Percentiles rank a stretch among this genome's conserved stretches.
Evolutionary conservation across 2,797 vertebrate genomes (phyloP).

Genomic region (Intellagama lesueurii): DNA sequence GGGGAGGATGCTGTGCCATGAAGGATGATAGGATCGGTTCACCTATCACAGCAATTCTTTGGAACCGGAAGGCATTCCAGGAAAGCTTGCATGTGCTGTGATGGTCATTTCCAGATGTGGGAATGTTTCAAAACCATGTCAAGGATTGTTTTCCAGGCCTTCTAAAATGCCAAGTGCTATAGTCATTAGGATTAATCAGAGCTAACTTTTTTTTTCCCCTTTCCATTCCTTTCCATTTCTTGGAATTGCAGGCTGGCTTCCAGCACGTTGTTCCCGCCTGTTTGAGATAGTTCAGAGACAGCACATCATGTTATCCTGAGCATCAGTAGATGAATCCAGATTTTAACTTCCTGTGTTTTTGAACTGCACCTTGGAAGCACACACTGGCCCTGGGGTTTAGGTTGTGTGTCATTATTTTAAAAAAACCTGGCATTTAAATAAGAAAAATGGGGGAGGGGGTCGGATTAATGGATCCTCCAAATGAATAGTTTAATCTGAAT

Average conservation of each 20-base stretch:
- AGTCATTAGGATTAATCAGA: not conserved
- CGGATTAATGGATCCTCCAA: constrained; percentile 18
- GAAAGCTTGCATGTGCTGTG: not conserved
- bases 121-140: not conserved
- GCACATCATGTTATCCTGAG: not conserved
- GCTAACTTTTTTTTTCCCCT: not conserved
- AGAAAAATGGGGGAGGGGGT: not conserved
- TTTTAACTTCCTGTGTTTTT: not conserved
- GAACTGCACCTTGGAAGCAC: not conserved
- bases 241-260: not conserved
- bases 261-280: not conserved
- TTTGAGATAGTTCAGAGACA: not conserved
- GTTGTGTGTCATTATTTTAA: constrained; percentile 4
- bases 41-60: constrained; percentile 23
- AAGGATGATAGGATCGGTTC: constrained; percentile 8
- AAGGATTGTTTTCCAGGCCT: not conserved
- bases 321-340: not conserved
- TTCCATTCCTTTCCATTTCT: too few relatives aligned
- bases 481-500: constrained; percentile 45
- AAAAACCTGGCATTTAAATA: not conserved
- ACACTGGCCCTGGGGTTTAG: not conserved
- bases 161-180: too few relatives aligned
- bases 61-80: constrained; percentile 6
- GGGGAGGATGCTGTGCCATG: not conserved
- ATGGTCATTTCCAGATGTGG: constrained; percentile 42